Base-by-base conservation (phyloP, 2,888 invertebrate genomes). In the Galerucella nymphaeae region DNA sequence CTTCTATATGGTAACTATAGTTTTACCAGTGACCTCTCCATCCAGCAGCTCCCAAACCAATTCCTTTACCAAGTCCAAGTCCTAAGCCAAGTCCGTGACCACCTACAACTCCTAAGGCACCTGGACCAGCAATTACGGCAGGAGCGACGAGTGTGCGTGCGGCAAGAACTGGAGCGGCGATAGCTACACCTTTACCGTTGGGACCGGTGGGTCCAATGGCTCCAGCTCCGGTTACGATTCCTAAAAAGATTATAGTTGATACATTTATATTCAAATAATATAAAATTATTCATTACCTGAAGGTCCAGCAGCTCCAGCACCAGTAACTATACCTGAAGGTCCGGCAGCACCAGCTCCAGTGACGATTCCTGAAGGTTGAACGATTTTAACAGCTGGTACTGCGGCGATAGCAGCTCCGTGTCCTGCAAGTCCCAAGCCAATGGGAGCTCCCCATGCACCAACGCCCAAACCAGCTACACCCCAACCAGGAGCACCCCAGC, bases 201-300 rank as follows among this genome's bases (percentile, higher is more conserved):
- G 69, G 62, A 13, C 76, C 76, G 38, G 74, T 70, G 10, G 74
- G 76, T 69, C 75, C 76, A 23, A 70, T 66, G 23, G 76, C 74
- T 11, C 73, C 76, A 14, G 66, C 38, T 23, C 71, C 73, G n/a
- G 75, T 71, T 20, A 72, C 74, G 8, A 50, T 64, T 38, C 70
- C 70, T 57, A 42, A 48, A 57, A 23, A 57, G 1, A 57, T 57
- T 11, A 14, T 57, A 14, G 14, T 6, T 57, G 3, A 18, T 5
- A 23, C 5, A 5, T 5, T 38, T 14, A 13, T n/a, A 59, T 30
- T 59, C 9, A 38, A 8, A 38, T 38, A 38, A 1, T 1, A 38
- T 38, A 9, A 38, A 38, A 38, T 38, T 38, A 8, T 38, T 16
- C 5, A n/a, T 59, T 59, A 59, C 59, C 59, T 59, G 59, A 59